Conservation (phyloP, 2,888 invertebrate genomes). For the Tanypteryx hageni region DNA sequence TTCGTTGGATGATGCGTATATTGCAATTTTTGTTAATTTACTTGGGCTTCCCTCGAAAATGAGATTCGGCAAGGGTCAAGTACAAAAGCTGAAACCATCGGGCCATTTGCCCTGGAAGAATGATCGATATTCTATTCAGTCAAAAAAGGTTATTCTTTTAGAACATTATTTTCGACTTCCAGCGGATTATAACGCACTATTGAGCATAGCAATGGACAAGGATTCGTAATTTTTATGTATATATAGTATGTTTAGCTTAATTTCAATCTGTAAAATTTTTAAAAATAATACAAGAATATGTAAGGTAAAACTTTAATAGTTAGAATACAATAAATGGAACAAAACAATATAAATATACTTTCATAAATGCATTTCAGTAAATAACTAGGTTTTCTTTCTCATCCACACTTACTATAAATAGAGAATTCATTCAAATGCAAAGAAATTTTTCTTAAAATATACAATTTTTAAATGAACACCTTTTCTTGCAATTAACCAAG, state of each 20-base stretch:
- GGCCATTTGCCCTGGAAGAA: conserved; percentile 23
- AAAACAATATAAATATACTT: conserved; percentile 26
- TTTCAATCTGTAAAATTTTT: background rate
- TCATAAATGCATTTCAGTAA: conserved; percentile 29
- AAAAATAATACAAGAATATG: background rate
- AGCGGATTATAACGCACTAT: conserved; percentile 29
- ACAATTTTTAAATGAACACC: background rate
- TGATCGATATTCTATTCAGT: background rate
- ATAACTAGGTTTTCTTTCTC: background rate
- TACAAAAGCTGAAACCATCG: background rate
- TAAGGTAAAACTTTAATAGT: conserved; percentile 6
- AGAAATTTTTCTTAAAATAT: background rate
- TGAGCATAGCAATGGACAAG: background rate
- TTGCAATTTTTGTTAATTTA: background rate
- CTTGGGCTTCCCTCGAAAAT: conserved; percentile 16
- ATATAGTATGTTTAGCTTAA: background rate
- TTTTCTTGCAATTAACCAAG: background rate
- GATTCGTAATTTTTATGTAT: background rate
- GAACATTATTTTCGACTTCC: conserved; percentile 35
- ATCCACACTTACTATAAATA: conserved; percentile 21
- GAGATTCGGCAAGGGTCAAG: background rate
- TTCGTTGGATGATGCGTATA: background rate
- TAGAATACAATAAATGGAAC: conserved; percentile 23
- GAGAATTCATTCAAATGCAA: background rate
- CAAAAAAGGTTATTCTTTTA: conserved; percentile 1